Percentiles rank a stretch among this genome's conserved stretches.
These are phyloP conservation scores for Leptobrachium leishanense DNA, from an alignment of 2,113 vertebrate genomes.

Conservation along the genomic window DNA sequence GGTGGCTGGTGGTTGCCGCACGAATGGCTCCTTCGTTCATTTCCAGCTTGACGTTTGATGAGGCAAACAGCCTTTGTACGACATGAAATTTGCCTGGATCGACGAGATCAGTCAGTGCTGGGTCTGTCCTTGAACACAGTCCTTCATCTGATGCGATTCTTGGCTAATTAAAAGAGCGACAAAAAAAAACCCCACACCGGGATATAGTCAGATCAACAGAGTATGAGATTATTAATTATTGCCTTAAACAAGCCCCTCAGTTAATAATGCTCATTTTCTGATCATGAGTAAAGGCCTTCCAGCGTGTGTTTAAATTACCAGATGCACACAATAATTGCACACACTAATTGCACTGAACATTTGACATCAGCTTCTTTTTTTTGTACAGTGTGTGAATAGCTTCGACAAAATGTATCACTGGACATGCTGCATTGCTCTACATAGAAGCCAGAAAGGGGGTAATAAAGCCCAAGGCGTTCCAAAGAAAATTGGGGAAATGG, in stretches of 20 bases:
- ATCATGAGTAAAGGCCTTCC: not conserved
- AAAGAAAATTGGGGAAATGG: too few relatives aligned
- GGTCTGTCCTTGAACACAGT: conserved; percentile 56
- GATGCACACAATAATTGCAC: not conserved
- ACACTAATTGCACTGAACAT: not conserved
- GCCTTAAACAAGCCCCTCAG: not conserved
- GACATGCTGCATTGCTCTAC: too few relatives aligned
- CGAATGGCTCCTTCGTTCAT: conserved; percentile 64
- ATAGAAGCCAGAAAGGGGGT: too few relatives aligned
- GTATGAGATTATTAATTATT: conserved; percentile 16
- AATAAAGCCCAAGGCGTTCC: too few relatives aligned
- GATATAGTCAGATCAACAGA: conserved; percentile 10
- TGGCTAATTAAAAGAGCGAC: conserved; percentile 61
- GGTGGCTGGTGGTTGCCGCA: conserved; percentile 57
- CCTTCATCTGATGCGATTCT: conserved; percentile 57
- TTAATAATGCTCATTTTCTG: not conserved
- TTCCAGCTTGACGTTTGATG: conserved; percentile 66
- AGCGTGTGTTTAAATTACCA: not conserved
- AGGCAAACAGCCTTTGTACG: conserved; percentile 69
- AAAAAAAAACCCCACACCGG: conserved; percentile 17
- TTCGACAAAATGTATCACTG: too few relatives aligned
- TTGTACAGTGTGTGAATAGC: not conserved
- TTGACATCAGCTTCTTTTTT: conserved; percentile 23
- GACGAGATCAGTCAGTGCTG: conserved; percentile 59
- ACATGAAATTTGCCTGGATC: conserved; percentile 65